phyloP scores from a whole-genome alignment of 1,140 invertebrate genomes.

The Drosophila parvula region DNA sequence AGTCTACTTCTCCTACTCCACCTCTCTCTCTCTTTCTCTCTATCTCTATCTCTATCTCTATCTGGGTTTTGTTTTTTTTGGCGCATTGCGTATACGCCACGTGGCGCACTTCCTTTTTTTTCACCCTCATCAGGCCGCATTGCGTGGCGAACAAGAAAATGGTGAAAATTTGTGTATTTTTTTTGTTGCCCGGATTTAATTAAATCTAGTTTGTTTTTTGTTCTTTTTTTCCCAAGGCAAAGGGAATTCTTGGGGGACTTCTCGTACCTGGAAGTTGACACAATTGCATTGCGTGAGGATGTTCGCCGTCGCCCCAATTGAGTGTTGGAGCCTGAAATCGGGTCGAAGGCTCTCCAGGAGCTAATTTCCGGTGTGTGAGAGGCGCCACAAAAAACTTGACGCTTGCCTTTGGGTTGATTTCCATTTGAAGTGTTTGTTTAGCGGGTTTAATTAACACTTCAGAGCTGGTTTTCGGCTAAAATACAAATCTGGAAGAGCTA shows the following conservation, averaged over 20 bases:
- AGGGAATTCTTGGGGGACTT: background rate
- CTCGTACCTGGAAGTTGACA: slow-evolving; percentile 9
- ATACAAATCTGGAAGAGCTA: too few relatives aligned
- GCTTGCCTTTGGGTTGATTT: slow-evolving; percentile 20
- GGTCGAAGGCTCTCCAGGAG: slow-evolving; percentile 46
- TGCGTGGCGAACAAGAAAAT: slow-evolving; percentile 35
- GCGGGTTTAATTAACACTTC: slow-evolving; percentile 54
- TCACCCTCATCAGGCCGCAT: slow-evolving; percentile 12
- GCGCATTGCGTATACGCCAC: slow-evolving; percentile 58
- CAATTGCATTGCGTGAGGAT: slow-evolving; percentile 33
- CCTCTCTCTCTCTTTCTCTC: too few relatives aligned
- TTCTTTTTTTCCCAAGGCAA: background rate
- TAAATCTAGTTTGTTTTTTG: slow-evolving; percentile 32
- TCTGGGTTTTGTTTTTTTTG: slow-evolving; percentile 10
- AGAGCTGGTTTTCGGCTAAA: too few relatives aligned
- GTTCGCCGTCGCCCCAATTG: slow-evolving; percentile 34
- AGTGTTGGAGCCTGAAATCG: slow-evolving; percentile 12
- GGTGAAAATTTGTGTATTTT: slow-evolving; percentile 35
- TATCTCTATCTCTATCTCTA: background rate
- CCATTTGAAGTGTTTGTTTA: slow-evolving; percentile 52
- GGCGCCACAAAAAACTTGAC: background rate
- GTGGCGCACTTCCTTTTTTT: slow-evolving; percentile 10
- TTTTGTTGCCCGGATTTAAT: slow-evolving; percentile 40
- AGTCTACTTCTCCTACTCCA: background rate
- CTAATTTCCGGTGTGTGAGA: slow-evolving; percentile 69